Base-by-base conservation (phyloP, 2,888 invertebrate genomes). In the Xestia rhomboidea region DNA sequence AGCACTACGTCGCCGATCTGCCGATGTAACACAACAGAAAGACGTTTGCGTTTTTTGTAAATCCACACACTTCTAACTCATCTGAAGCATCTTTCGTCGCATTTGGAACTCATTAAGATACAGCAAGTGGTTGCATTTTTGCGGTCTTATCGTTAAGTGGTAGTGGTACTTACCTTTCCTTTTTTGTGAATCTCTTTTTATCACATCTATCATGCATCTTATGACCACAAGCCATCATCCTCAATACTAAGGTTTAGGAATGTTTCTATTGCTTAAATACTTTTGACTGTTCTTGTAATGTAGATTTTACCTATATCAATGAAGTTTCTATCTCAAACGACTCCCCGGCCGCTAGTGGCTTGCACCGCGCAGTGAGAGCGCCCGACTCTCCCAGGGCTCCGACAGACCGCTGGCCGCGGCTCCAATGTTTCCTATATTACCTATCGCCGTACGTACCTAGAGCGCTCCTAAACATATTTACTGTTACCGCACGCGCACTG, bases 371-470 rank as follows among this genome's bases (percentile, higher is more conserved):
- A 68, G 86, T 69, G 76, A 87, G 76, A 82, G 86, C 77, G 63
- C 64, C 68, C 64, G 67, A 62, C 82, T 85, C 86, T 72, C 79
- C 76, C 79, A 81, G 83, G 75, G 71, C 78, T 76, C 51, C 54
- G 73, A 75, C 41, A 79, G 85, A 77, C 75, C 74, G 73, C 80
- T 81, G 83, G 76, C 68, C 67, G 71, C 75, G 63, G 67, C 62
- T 79, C 51, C 79, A 81, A 84, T 84, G 60, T 30, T 30, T 27
- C 57, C 60, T 60, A 82, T 87, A 84, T 83, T 80, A 72, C 67
- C 77, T 77, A 77, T 77, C 68, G 72, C 67, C 38, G 34, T 72
- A 68, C 34, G 41, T 76, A 69, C 38, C 60, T 72, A 54, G 67
- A 44, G n/a, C 27, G 62, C 34, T 70, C 24, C 62, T 79, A 78